Evolutionary conservation across 2,888 invertebrate species (phyloP).

Genomic region (Drosophila barbarae): DNA sequence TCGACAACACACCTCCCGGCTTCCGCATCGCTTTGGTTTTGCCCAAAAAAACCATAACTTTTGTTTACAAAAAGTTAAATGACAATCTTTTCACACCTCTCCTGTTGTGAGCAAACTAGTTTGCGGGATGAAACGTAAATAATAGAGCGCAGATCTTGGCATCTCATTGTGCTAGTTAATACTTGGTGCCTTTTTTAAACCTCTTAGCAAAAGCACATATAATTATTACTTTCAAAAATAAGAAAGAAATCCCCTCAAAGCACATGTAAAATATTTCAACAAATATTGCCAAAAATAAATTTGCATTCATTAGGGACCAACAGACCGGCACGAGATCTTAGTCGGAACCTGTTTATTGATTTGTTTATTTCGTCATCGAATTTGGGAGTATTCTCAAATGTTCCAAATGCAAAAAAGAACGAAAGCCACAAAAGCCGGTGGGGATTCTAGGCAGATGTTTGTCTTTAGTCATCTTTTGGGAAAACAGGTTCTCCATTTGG

Average conservation of each 20-base stretch:
- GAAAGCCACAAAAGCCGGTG: constrained; percentile 21
- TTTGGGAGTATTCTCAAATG: constrained; percentile 4
- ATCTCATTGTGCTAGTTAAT: constrained; percentile 15
- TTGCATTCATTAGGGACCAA: constrained; percentile 24
- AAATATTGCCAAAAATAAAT: constrained; percentile 15
- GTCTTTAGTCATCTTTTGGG: constrained; percentile 40
- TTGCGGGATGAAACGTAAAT: background rate
- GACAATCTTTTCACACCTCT: constrained; percentile 27
- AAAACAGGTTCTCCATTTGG: constrained; percentile 41
- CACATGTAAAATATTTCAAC: constrained; percentile 5
- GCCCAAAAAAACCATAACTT: constrained; percentile 22
- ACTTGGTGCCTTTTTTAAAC: constrained; percentile 7
- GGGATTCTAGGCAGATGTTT: constrained; percentile 16
- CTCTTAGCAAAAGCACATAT: background rate
- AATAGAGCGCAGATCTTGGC: background rate
- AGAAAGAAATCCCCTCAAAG: constrained; percentile 22
- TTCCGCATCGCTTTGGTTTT: constrained; percentile 31
- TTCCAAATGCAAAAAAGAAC: constrained; percentile 10
- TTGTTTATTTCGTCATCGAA: constrained; percentile 31
- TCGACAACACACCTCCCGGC: constrained; percentile 13
- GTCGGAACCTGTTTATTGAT: constrained; percentile 22
- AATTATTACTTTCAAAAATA: constrained; percentile 17
- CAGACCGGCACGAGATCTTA: constrained; percentile 21
- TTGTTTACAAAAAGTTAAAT: constrained; percentile 24
- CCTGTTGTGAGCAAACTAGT: constrained; percentile 4